Percentiles rank a stretch among this genome's conserved stretches.
Conservation (phyloP, 1,140 invertebrate species). For the Cydia amplana region DNA sequence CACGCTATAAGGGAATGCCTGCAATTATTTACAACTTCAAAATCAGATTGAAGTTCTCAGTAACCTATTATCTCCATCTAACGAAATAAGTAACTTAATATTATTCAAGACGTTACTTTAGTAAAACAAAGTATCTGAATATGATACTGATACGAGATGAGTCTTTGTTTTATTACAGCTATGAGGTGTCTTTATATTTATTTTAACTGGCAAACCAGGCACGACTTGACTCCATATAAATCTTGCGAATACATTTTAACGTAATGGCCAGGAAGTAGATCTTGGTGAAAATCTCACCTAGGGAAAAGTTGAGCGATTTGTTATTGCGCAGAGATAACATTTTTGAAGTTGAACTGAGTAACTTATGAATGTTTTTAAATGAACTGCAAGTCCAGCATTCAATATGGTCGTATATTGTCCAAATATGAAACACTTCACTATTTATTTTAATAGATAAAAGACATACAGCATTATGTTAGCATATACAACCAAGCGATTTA, state of each 20-base stretch:
- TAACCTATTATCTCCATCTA: conserved; percentile 42
- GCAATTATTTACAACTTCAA: conserved; percentile 38
- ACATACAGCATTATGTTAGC: no score
- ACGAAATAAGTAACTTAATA: conserved; percentile 57
- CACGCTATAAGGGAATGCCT: conserved; percentile 16
- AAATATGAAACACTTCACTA: not conserved
- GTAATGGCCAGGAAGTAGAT: conserved; percentile 43
- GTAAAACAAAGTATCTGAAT: conserved; percentile 14
- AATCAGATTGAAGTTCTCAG: conserved; percentile 44
- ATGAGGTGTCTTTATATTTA: conserved; percentile 64
- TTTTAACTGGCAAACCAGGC: conserved; percentile 68
- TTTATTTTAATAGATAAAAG: no score
- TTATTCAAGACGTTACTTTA: conserved; percentile 55
- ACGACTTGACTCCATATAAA: conserved; percentile 66
- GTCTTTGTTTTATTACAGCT: conserved; percentile 7
- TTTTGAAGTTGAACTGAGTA: not conserved
- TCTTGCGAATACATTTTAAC: conserved; percentile 51
- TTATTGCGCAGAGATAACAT: conserved; percentile 3
- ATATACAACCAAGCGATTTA: no score
- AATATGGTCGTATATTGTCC: not conserved
- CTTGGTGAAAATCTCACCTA: conserved; percentile 39
- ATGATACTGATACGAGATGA: conserved; percentile 12
- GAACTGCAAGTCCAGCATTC: conserved; percentile 24
- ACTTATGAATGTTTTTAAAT: conserved; percentile 35
- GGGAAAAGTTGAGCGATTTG: conserved; percentile 36